These are phyloP conservation scores for Allacma fusca DNA, from an alignment of 2,888 invertebrate genomes.

Conservation along the genomic window DNA sequence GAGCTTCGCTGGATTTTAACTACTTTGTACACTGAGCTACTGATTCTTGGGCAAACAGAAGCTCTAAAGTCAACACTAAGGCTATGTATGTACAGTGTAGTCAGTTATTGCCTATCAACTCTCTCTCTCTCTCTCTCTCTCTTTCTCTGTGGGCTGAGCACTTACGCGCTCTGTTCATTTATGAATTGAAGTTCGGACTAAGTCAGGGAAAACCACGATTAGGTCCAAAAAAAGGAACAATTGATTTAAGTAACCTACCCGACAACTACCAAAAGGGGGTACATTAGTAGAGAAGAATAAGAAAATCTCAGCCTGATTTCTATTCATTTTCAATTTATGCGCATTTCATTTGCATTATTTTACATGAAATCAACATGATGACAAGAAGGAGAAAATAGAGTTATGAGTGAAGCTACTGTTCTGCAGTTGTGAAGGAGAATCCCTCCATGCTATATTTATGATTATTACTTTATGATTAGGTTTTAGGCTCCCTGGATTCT, in stretches of 20 bases:
- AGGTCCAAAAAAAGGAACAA: not conserved
- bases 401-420: conserved; percentile 14
- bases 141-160: not conserved
- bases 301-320: conserved; percentile 28
- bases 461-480: conserved; percentile 39
- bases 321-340: conserved; percentile 19
- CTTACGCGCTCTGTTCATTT: no score
- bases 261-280: not conserved
- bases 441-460: conserved; percentile 33
- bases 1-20: not conserved
- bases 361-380: conserved; percentile 36
- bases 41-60: conserved; percentile 8
- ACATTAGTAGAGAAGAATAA: not conserved
- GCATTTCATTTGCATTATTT: conserved; percentile 39
- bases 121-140: not conserved
- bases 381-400: conserved; percentile 30
- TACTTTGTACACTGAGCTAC: not conserved
- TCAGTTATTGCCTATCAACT: conserved; percentile 21
- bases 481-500: conserved; percentile 23
- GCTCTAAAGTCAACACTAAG: conserved; percentile 2
- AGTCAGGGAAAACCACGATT: not conserved
- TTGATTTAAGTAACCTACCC: conserved; percentile 16
- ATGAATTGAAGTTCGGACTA: not conserved
- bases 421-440: not conserved
- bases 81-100: not conserved